phyloP scores from a whole-genome alignment of 2,888 invertebrate species.

The Druceiella hillmani region DNA sequence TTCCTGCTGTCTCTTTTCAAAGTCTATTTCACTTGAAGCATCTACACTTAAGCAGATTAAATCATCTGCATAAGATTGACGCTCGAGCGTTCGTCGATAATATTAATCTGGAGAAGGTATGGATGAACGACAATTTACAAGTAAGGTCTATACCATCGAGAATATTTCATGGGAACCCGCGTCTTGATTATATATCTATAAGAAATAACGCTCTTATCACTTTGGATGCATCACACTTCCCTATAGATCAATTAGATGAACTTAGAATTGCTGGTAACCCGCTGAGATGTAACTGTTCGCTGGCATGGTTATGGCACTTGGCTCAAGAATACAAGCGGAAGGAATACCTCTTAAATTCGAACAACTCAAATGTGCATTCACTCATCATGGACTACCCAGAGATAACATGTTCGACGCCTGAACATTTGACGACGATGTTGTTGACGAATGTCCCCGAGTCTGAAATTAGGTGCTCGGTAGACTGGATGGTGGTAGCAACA shows the following conservation, averaged over 20 bases:
- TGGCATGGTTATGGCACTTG: constrained; percentile 81
- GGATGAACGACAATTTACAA: constrained; percentile 71
- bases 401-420: constrained; percentile 55
- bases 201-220: constrained; percentile 70
- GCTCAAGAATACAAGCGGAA: constrained; percentile 30
- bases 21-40: constrained; percentile 77
- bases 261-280: constrained; percentile 79
- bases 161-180: constrained; percentile 78
- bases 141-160: constrained; percentile 71
- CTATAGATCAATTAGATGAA: constrained; percentile 69
- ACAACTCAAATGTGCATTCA: constrained; percentile 32
- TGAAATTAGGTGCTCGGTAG: constrained; percentile 57
- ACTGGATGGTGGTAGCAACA: constrained; percentile 54
- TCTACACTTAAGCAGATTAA: constrained; percentile 66
- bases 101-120: constrained; percentile 71
- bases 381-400: constrained; percentile 53
- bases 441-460: constrained; percentile 56
- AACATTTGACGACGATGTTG: constrained; percentile 47
- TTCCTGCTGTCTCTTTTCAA: constrained; percentile 74
- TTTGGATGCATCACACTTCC: constrained; percentile 75
- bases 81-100: constrained; percentile 80
- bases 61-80: constrained; percentile 64
- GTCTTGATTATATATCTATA: constrained; percentile 69
- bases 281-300: constrained; percentile 79
- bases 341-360: constrained; percentile 39